Evolutionary conservation across 1,140 invertebrate species (phyloP).

Genomic region (Euglossa dilemma): DNA sequence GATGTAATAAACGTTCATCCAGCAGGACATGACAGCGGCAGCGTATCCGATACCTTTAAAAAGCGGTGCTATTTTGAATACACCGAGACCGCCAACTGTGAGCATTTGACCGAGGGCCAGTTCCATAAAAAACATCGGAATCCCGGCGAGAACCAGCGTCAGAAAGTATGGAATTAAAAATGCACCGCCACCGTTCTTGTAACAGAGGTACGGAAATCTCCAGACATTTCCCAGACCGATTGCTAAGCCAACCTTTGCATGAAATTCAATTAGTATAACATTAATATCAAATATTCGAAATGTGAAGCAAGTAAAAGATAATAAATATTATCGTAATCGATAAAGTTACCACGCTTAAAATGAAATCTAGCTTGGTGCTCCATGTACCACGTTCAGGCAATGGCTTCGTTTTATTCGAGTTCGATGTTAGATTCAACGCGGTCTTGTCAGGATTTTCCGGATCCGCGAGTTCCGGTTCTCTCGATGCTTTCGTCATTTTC

Average conservation of each 20-base stretch:
- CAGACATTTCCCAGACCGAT: constrained; percentile 85
- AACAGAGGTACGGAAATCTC: constrained; percentile 85
- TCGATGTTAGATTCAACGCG: constrained; percentile 45
- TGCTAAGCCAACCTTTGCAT: constrained; percentile 76
- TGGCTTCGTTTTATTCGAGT: constrained; percentile 47
- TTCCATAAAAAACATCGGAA: constrained; percentile 98
- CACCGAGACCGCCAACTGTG: constrained; percentile 94
- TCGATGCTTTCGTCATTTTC: constrained; percentile 64
- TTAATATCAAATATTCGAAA: too few relatives aligned
- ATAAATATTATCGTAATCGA: background rate
- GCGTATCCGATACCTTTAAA: constrained; percentile 98
- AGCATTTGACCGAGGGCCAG: constrained; percentile 96
- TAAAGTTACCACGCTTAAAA: constrained; percentile 61
- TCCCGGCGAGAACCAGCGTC: constrained; percentile 94
- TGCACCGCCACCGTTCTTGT: constrained; percentile 87
- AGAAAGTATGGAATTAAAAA: constrained; percentile 97
- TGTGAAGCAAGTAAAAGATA: background rate
- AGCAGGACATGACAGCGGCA: constrained; percentile 97
- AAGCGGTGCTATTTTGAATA: constrained; percentile 98
- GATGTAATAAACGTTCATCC: constrained; percentile 99
- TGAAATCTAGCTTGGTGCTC: constrained; percentile 72
- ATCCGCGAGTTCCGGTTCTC: constrained; percentile 60
- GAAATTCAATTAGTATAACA: background rate
- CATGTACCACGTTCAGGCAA: constrained; percentile 74
- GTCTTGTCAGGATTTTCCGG: constrained; percentile 61